Evolutionary conservation across 2,797 vertebrate genomes (phyloP).

Genomic region (Anomalospiza imberbis): DNA sequence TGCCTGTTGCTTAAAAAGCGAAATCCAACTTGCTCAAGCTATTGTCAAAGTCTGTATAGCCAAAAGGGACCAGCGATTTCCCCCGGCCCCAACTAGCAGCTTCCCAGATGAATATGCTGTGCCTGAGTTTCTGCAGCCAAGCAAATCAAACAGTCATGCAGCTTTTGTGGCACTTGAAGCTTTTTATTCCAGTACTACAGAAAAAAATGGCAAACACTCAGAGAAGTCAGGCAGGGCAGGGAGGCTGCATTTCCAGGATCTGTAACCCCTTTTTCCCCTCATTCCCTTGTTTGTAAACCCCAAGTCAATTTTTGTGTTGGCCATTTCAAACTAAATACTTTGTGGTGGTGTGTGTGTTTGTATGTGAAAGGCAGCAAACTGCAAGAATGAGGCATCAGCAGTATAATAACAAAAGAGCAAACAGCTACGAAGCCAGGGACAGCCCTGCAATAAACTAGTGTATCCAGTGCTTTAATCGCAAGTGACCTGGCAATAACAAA

Average conservation of each 20-base stretch:
- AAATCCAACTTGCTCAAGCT: neutral
- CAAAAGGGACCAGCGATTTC: slow-evolving; percentile 15
- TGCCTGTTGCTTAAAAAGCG: neutral
- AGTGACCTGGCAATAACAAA: slow-evolving; percentile 56
- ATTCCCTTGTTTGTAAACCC: neutral
- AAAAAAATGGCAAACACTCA: slow-evolving; percentile 8
- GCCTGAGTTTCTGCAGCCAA: slow-evolving; percentile 32
- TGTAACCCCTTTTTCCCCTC: neutral
- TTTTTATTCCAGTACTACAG: neutral
- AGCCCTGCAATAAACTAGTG: slow-evolving; percentile 25
- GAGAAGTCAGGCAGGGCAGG: neutral
- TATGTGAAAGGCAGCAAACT: neutral
- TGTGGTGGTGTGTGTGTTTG: neutral
- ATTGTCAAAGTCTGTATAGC: neutral
- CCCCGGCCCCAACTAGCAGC: neutral
- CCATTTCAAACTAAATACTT: neutral
- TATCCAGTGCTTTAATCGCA: slow-evolving; percentile 46
- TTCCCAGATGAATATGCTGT: slow-evolving; percentile 32
- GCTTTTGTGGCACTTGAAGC: neutral
- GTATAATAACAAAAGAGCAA: slow-evolving; percentile 27
- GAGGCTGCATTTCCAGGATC: neutral
- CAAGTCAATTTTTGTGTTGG: neutral
- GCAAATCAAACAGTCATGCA: slow-evolving; percentile 25
- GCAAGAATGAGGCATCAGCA: slow-evolving; percentile 18
- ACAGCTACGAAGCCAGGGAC: slow-evolving; percentile 31